Evolutionary conservation across 2,888 invertebrate genomes (phyloP).

Genomic region (Drosophila infuscata): DNA sequence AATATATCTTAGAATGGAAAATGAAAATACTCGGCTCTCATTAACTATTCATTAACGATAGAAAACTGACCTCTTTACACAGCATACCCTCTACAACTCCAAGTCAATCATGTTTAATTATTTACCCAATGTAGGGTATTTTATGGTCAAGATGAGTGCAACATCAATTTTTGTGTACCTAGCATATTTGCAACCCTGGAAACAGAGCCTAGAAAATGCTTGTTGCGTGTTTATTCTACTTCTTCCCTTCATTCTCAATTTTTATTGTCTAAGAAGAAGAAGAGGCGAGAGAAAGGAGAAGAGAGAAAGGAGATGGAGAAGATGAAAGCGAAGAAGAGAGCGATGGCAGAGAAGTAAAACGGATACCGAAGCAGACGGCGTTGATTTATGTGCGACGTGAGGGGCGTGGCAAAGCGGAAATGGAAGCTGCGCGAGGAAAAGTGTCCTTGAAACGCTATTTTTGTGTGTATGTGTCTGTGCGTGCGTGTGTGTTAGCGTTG

Average conservation of each 20-base stretch:
- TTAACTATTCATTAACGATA: neutral
- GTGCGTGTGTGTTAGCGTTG: neutral
- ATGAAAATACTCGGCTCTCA: neutral
- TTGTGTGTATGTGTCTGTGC: conserved; percentile 5
- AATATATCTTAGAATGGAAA: neutral
- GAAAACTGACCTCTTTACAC: neutral
- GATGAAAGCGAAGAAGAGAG: neutral
- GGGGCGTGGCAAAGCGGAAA: neutral
- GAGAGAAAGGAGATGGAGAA: conserved; percentile 7
- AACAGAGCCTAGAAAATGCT: conserved; percentile 48
- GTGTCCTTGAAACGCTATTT: conserved; percentile 67
- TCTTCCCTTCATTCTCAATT: conserved; percentile 11
- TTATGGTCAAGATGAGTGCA: neutral
- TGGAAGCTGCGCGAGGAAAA: conserved; percentile 22
- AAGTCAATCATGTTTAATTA: neutral
- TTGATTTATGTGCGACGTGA: conserved; percentile 63
- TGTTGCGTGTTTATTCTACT: conserved; percentile 28
- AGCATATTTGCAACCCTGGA: conserved; percentile 48
- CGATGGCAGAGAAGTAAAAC: conserved; percentile 27
- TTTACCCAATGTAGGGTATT: conserved; percentile 16
- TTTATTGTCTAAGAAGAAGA: conserved; percentile 37
- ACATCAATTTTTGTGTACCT: conserved; percentile 18
- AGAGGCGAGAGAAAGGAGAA: neutral
- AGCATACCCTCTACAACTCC: neutral
- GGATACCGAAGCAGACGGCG: conserved; percentile 58